Base-by-base conservation (phyloP, 2,113 vertebrate genomes). In the Elachura formosa region DNA sequence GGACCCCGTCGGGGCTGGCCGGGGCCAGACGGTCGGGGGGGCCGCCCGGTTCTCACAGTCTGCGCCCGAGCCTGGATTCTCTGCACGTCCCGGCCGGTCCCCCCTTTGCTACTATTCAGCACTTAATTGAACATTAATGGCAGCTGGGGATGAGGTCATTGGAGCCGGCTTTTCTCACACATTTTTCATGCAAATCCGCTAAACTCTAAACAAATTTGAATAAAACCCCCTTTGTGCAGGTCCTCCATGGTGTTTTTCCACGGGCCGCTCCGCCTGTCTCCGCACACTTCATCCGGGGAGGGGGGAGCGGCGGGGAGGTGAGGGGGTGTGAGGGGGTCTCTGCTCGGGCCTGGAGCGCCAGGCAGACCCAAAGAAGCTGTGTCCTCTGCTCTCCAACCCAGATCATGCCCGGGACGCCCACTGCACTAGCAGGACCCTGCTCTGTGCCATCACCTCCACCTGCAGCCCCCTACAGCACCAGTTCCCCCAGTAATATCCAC, bases 201-300 rank as follows among this genome's bases (percentile, higher is more conserved):
- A 97, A 98, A 98, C 98, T 98, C 98, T 98, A 98, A 98, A 98
- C 98, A 98, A 98, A 98, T 98, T 98, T 98, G 97, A 98, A 98
- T 98, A 98, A 98, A 98, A 98, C 98, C 97, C 96, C 97, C 97
- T 98, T 98, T 98, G 98, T 98, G 97, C 92, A 36, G 69, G 89
- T 89, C 90, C 81, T 97, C 93, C 96, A 96, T 97, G 96, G 97
- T 96, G 95, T 97, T 96, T 93, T 96, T 96, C 94, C 96, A 96
- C 55, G 87, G 95, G 96, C 96, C 59, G 87, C 90, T 93, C 93
- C 75, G 94, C 90, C 94, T 95, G 92, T 94, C 93, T 94, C 91
- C 73, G 51, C 93, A 94, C 96, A 97, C 94, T 96, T 91, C 93
- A 93, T 92, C 86, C 89, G 72, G 88, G 85, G 43, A 81, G 81